A percentile compares a stretch with the other conserved stretches of the same genome.
phyloP scores from a whole-genome alignment of 2,888 invertebrate genomes.

The Agapetus fuscipes region DNA sequence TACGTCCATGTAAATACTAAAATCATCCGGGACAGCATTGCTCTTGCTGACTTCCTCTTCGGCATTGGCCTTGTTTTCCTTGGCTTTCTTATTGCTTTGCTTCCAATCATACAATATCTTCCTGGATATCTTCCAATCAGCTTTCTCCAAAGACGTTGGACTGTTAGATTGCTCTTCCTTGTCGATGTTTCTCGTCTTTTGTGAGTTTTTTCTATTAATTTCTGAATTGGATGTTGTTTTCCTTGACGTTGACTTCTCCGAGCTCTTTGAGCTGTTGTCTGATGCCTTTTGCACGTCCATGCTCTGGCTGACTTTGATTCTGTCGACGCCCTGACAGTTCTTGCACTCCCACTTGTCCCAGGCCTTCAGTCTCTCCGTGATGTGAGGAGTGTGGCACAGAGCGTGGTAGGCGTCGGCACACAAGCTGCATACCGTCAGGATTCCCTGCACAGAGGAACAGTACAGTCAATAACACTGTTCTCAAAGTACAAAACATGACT shows the following conservation, averaged over 20 bases:
- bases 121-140: slow-evolving; percentile 13
- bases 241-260: slow-evolving; percentile 17
- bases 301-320: slow-evolving; percentile 21
- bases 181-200: slow-evolving; percentile 8
- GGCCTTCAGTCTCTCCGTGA: slow-evolving; percentile 46
- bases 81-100: slow-evolving; percentile 7
- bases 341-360: slow-evolving; percentile 63
- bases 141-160: slow-evolving; percentile 12
- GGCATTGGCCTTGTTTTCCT: background rate
- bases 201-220: slow-evolving; percentile 12
- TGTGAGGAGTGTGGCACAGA: slow-evolving; percentile 65
- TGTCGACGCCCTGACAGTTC: slow-evolving; percentile 44
- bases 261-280: slow-evolving; percentile 17
- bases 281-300: slow-evolving; percentile 33
- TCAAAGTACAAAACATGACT: too few species aligned
- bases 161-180: slow-evolving; percentile 14
- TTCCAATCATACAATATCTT: slow-evolving; percentile 12
- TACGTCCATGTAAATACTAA: slow-evolving; percentile 13
- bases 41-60: slow-evolving; percentile 2
- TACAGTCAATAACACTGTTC: too few species aligned
- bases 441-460: too few species aligned
- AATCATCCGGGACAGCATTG: background rate
- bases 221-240: slow-evolving; percentile 11
- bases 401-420: slow-evolving; percentile 83
- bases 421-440: slow-evolving; percentile 66